phyloP scores from a whole-genome alignment of 2,888 invertebrate genomes.

The Bembecia ichneumoniformis region DNA sequence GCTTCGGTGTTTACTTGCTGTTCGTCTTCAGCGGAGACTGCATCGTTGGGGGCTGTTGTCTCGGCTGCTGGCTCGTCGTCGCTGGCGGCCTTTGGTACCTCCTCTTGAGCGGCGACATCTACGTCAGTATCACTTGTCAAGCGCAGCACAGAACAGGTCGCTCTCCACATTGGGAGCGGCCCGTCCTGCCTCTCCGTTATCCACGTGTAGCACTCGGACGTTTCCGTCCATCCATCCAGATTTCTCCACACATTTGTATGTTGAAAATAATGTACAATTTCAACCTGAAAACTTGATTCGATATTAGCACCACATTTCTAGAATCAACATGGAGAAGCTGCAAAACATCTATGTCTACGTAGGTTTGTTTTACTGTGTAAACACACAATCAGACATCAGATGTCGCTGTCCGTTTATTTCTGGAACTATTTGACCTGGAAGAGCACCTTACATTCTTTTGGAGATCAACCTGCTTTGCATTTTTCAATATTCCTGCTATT shows the following conservation, averaged over 20 bases:
- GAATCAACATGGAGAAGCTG: conserved; percentile 20
- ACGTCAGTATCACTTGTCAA: conserved; percentile 51
- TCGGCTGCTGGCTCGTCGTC: conserved; percentile 34
- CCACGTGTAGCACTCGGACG: conserved; percentile 8
- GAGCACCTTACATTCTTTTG: background rate
- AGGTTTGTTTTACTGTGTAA: background rate
- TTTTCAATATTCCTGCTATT: background rate
- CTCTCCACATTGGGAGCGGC: conserved; percentile 53
- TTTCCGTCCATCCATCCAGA: conserved; percentile 13
- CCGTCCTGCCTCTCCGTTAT: conserved; percentile 29
- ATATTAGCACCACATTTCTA: conserved; percentile 60
- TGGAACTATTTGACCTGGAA: background rate
- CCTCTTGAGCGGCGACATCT: conserved; percentile 56
- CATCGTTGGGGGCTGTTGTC: conserved; percentile 23
- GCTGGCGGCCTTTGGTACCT: conserved; percentile 34
- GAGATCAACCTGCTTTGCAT: background rate
- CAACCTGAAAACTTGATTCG: conserved; percentile 71
- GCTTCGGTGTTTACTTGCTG: conserved; percentile 56
- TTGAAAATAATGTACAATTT: conserved; percentile 34
- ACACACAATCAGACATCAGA: background rate
- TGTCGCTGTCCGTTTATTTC: background rate
- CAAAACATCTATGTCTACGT: background rate
- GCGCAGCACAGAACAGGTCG: conserved; percentile 47
- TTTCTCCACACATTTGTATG: conserved; percentile 31
- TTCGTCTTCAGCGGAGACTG: conserved; percentile 37